Conservation (phyloP, 2,888 invertebrate genomes). For the Pachymerium ferrugineum region DNA sequence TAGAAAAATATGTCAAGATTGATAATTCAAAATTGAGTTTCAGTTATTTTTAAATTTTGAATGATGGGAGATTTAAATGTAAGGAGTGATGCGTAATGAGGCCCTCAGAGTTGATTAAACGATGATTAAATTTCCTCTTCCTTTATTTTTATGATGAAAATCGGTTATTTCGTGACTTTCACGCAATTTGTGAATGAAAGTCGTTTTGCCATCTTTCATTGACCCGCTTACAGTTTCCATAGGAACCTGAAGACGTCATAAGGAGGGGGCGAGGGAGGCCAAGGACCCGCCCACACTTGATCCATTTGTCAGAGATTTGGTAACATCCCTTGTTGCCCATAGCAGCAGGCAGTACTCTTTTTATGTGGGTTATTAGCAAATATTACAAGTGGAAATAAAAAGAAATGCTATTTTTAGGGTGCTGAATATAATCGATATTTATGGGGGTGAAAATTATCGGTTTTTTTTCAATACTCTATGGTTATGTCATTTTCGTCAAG, state of each 20-base stretch:
- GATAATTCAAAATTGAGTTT: no score
- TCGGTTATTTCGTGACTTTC: background rate
- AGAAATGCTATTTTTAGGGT: background rate
- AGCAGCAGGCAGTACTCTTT: background rate
- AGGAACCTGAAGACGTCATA: background rate
- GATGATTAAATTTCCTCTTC: constrained; percentile 3
- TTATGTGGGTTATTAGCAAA: no score
- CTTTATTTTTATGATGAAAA: background rate
- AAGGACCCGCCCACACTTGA: background rate
- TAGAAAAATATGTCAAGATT: no score
- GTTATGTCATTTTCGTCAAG: background rate
- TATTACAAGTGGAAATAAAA: background rate
- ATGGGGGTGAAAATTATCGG: background rate
- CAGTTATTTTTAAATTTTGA: no score
- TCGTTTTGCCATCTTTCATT: constrained; percentile 1
- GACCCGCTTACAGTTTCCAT: constrained; percentile 8
- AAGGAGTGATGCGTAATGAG: no score
- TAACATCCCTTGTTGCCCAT: background rate
- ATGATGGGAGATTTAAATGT: no score
- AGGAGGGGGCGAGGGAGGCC: background rate
- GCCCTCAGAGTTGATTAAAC: no score
- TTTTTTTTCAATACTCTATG: background rate
- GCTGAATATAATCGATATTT: background rate
- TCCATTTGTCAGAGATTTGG: constrained; percentile 14
- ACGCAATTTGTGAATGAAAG: constrained; percentile 15